These are phyloP conservation scores for Corythornis vintsioides DNA, from an alignment of 2,113 vertebrate species.

Conservation along the genomic window DNA sequence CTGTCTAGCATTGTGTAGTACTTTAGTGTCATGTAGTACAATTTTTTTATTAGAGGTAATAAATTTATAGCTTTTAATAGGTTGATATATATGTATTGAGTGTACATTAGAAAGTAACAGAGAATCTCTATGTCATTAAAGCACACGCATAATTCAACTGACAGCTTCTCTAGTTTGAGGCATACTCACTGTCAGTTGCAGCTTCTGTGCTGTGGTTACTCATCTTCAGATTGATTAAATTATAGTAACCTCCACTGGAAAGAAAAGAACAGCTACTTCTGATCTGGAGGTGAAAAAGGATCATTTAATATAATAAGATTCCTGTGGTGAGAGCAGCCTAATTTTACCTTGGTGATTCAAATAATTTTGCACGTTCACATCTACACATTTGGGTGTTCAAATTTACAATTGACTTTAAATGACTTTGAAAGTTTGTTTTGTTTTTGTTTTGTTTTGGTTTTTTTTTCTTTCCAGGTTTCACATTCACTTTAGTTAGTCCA, in stretches of 20 bases:
- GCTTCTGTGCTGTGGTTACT: background rate
- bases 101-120: background rate
- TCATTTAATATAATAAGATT: background rate
- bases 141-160: background rate
- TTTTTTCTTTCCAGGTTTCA: background rate
- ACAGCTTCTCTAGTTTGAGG: background rate
- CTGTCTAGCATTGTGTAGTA: background rate
- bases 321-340: background rate
- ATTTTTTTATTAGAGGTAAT: background rate
- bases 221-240: background rate
- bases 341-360: background rate
- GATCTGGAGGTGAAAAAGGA: background rate
- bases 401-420: background rate
- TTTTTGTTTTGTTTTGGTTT: no score
- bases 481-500: background rate
- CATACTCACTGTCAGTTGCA: background rate
- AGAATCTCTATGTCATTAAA: background rate
- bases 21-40: background rate
- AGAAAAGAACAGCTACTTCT: background rate
- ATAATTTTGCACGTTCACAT: background rate
- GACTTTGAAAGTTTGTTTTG: background rate
- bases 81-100: background rate
- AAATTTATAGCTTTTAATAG: background rate
- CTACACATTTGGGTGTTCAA: no score
- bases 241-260: background rate